Evolutionary conservation across 2,113 vertebrate genomes (phyloP), one percentile per base, ranked within the genome.

Genomic region (Nansenia antarctica): DNA sequence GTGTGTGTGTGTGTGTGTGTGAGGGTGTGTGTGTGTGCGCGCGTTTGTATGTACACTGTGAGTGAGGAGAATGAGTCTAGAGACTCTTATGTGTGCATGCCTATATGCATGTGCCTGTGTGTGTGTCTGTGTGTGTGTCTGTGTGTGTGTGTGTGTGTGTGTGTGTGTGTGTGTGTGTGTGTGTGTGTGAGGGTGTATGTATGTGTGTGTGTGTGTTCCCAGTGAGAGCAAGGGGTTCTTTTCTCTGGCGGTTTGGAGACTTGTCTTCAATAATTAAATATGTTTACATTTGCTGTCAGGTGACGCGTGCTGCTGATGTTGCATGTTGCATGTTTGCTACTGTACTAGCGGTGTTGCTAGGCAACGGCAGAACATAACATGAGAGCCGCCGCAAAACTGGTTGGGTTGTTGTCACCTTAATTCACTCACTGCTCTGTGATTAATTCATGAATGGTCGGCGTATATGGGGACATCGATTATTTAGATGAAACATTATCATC

Each of bases 401-500:
- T n/a, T n/a, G n/a, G n/a, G 54, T 37, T 9, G 60, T 78, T 27
- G 74, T 87, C 89, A 82, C 80, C 76, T 80, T 76, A 72, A 81
- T 69, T 77, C 78, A 69, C 73, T 54, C 65, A 79, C 24, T 57
- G 74, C 52, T 76, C 70, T 70, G 67, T 85, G 84, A 89, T 90
- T 86, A 86, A 90, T 88, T 89, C 77, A 89, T 87, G 79, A 86
- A 87, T 72, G 81, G 69, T 62, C 54, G 61, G 73, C n/a, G n/a
- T n/a, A n/a, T 82, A 86, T 85, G 73, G 85, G 81, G 75, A 83
- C 73, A 85, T 87, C 89, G 87, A 90, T 88, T 89, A 89, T 88
- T 87, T 81, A 74, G 69, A 87, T 89, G 86, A 89, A 89, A 87
- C 85, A 78, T 82, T 83, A 77, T 89, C 85, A 90, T 90, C 87